Percentiles rank a stretch among this genome's conserved stretches.
Conservation (phyloP, 2,888 invertebrate species). For the Callyntrura sp. region DNA sequence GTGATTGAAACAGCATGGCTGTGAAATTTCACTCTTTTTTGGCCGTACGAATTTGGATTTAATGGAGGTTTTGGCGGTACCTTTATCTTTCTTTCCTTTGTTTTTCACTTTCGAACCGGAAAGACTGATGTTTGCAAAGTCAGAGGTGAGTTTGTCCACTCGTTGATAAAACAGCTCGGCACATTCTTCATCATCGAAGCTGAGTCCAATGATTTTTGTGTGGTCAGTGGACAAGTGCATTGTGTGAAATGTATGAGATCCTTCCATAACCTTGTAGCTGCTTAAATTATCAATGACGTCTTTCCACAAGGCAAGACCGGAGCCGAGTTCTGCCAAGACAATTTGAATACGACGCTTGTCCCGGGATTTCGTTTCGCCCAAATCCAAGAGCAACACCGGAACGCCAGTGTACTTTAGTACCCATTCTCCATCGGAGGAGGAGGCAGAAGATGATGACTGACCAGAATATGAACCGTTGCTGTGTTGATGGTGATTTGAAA, state of each 20-base stretch:
- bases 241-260: conserved; percentile 90
- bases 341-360: conserved; percentile 90
- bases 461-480: conserved; percentile 65
- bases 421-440: conserved; percentile 86
- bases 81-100: conserved; percentile 84
- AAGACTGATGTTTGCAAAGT: conserved; percentile 92
- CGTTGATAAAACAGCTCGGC: conserved; percentile 90
- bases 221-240: conserved; percentile 93
- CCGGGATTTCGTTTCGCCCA: conserved; percentile 90
- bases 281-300: conserved; percentile 93
- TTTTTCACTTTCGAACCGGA: conserved; percentile 89
- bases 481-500: conserved; percentile 73
- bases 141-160: conserved; percentile 90
- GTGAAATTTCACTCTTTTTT: conserved; percentile 92
- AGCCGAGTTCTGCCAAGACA: conserved; percentile 91
- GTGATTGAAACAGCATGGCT: conserved; percentile 94
- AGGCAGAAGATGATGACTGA: conserved; percentile 83
- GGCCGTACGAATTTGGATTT: conserved; percentile 85
- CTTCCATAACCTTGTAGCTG: conserved; percentile 87
- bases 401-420: conserved; percentile 91
- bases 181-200: conserved; percentile 91
- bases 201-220: conserved; percentile 91
- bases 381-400: conserved; percentile 91
- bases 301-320: conserved; percentile 93
- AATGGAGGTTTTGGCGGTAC: conserved; percentile 21